Conservation (phyloP, 2,113 vertebrate species). For the Strigops habroptila region DNA sequence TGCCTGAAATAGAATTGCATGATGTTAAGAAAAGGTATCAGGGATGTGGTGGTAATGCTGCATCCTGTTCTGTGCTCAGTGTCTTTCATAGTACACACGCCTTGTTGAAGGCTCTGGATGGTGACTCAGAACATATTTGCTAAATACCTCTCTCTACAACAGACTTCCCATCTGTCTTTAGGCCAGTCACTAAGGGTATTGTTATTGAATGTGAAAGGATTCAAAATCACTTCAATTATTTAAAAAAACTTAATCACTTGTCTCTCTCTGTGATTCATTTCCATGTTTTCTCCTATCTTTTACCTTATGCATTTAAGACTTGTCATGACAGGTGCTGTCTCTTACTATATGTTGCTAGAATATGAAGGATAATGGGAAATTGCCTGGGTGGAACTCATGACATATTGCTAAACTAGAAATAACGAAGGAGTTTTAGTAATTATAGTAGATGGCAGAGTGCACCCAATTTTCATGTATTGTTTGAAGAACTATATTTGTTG, state of each 20-base stretch:
- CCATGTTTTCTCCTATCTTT: constrained; percentile 23
- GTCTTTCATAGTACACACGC: neutral
- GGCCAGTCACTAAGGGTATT: neutral
- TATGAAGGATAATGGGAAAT: constrained; percentile 16
- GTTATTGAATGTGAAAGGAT: neutral
- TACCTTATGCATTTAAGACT: constrained; percentile 8
- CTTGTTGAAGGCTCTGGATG: neutral
- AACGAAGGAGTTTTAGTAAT: constrained; percentile 15
- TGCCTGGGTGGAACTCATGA: constrained; percentile 13
- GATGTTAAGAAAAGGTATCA: neutral
- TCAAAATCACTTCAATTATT: neutral
- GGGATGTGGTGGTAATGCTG: neutral
- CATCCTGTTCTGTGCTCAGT: accelerated
- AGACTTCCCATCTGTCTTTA: neutral
- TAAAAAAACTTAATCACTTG: neutral
- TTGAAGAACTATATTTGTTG: neutral
- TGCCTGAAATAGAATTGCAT: neutral
- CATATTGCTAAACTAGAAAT: constrained; percentile 33
- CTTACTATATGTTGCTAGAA: constrained; percentile 28
- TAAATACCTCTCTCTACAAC: neutral
- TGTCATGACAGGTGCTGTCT: constrained; percentile 30
- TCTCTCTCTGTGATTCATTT: constrained; percentile 34
- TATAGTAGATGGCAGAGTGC: neutral
- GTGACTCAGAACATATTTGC: neutral
- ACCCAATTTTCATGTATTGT: neutral